phyloP scores from a whole-genome alignment of 2,113 vertebrate genomes.

The Platichthys stellatus region DNA sequence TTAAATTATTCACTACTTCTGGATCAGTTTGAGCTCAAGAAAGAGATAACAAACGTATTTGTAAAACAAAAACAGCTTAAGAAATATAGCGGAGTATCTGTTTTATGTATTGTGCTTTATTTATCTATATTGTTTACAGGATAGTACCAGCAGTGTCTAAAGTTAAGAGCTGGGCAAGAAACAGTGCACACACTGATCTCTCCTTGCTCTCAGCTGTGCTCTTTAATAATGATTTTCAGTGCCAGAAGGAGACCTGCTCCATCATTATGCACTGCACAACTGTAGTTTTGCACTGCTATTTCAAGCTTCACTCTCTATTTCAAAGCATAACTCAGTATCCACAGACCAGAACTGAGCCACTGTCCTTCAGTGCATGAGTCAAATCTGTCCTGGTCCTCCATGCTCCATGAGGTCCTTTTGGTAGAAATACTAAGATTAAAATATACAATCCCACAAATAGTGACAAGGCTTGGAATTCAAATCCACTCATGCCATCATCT shows the following conservation, averaged over 20 bases:
- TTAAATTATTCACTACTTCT: too few relatives aligned
- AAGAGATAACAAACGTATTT: neutral
- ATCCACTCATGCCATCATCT: too few relatives aligned
- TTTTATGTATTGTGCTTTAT: neutral
- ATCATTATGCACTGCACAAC: slow-evolving; percentile 48
- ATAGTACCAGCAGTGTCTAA: neutral
- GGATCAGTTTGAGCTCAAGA: too few relatives aligned
- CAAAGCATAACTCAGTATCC: slow-evolving; percentile 37
- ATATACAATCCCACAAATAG: too few relatives aligned
- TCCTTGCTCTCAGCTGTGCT: slow-evolving; percentile 8
- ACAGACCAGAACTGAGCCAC: slow-evolving; percentile 42
- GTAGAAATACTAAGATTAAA: neutral
- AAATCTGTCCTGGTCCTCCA: neutral
- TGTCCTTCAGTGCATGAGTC: slow-evolving; percentile 14
- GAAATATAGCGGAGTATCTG: neutral
- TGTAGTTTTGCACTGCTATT: slow-evolving; percentile 41
- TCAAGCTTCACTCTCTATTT: slow-evolving; percentile 33
- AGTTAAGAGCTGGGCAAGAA: neutral
- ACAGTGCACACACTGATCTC: neutral
- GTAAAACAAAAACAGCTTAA: neutral
- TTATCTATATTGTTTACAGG: neutral
- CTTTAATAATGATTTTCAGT: slow-evolving; percentile 35
- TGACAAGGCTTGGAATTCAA: too few relatives aligned
- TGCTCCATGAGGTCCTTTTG: neutral
- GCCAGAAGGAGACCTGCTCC: slow-evolving; percentile 33